A percentile compares a stretch with the other conserved stretches of the same genome.
These are phyloP conservation scores for Scrobipalpa costella DNA, from an alignment of 2,888 invertebrate genomes.

Conservation along the genomic window DNA sequence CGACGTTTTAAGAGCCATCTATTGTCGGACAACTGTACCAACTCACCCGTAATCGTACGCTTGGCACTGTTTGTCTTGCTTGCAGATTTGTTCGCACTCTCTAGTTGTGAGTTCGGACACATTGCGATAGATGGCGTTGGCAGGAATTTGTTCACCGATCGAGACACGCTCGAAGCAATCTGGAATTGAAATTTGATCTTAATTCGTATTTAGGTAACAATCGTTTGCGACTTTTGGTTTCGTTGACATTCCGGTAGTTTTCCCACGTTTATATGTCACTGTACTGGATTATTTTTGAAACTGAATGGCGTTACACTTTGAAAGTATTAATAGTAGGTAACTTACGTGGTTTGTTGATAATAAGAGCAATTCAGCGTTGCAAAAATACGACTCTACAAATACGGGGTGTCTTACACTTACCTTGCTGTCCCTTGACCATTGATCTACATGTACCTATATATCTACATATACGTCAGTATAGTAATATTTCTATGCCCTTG, in stretches of 20 bases:
- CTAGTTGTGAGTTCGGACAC: conserved; percentile 81
- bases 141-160: conserved; percentile 82
- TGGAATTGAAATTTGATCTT: conserved; percentile 45
- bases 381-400: too few relatives aligned
- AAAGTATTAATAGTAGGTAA: neutral
- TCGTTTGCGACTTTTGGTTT: conserved; percentile 11
- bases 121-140: conserved; percentile 81
- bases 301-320: neutral
- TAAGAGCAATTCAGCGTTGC: too few relatives aligned
- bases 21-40: neutral
- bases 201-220: neutral
- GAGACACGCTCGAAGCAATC: conserved; percentile 85
- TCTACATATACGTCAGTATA: too few relatives aligned
- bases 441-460: too few relatives aligned
- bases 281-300: neutral
- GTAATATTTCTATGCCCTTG: too few relatives aligned
- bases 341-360: neutral
- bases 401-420: too few relatives aligned
- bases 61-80: conserved; percentile 83
- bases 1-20: neutral
- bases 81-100: conserved; percentile 83
- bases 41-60: conserved; percentile 84
- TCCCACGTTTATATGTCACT: neutral
- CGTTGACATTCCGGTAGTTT: neutral
- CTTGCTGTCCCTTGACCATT: too few relatives aligned